Evolutionary conservation across 2,888 invertebrate genomes (phyloP), one percentile per base, ranked within the genome.

Genomic region (Sarcophaga subvicina): DNA sequence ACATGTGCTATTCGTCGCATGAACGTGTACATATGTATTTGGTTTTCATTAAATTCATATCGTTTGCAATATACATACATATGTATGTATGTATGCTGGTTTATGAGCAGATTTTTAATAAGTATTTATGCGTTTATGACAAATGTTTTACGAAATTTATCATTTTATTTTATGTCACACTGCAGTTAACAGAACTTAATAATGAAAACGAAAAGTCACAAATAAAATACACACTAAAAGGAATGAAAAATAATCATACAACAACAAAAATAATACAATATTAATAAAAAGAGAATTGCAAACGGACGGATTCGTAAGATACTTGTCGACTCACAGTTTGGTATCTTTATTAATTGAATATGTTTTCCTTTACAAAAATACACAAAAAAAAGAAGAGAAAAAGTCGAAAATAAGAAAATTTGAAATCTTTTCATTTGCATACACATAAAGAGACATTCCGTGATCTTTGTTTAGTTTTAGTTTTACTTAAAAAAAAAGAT

Each of bases 271-370:
- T 14, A 62, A 70, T 17, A 45, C 63, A 17, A 54, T 54, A 54
- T n/a, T n/a, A 66, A 66, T 49, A 49, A 70, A 60, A 54, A 69
- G 62, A 75, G 67, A 75, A 67, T 54, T 80, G 71, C 71, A 79
- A 64, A 71, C 71, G 76, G 62, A 66, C 73, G 70, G 63, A 84
- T 87, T 83, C 86, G 75, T 79, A 70, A 67, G 80, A 83, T 80
- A 71, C 76, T 76, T 87, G 87, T 87, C 81, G 76, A 79, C 87
- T 87, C 84, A 82, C 84, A 84, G 87, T 87, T 54, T 87, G 87
- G 87, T 87, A 87, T 87, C 87, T 87, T 87, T 87, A 87, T 87
- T 87, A 87, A 87, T 87, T 87, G 84, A 82, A 84, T 84, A 63
- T 84, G 84, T 84, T 87, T 84, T 81, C 72, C 71, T 84, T 84